phyloP scores from a whole-genome alignment of 2,888 invertebrate species.

The Drosophila testacea region DNA sequence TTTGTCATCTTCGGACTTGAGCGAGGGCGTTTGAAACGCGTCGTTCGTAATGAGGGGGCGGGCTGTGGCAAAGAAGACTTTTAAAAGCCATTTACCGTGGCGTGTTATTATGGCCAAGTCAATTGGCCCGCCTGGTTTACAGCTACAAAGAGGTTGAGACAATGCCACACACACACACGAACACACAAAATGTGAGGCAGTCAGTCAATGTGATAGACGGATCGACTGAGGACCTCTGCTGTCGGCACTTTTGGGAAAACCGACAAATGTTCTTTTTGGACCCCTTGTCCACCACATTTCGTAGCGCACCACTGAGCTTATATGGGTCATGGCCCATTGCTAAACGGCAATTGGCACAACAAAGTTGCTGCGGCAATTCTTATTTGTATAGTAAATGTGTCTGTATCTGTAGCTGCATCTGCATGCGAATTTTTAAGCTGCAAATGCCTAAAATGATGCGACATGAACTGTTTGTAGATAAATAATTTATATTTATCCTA shows the following conservation, averaged over 20 bases:
- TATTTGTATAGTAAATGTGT: neutral
- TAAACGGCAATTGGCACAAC: constrained; percentile 41
- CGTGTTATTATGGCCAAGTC: constrained; percentile 78
- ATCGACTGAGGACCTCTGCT: constrained; percentile 55
- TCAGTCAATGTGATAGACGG: constrained; percentile 80
- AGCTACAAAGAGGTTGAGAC: constrained; percentile 52
- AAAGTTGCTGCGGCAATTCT: constrained; percentile 25
- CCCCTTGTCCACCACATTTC: constrained; percentile 29
- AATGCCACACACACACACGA: constrained; percentile 28
- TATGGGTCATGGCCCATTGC: constrained; percentile 78
- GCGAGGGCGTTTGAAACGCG: constrained; percentile 76
- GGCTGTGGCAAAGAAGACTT: constrained; percentile 79
- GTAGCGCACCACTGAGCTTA: constrained; percentile 56
- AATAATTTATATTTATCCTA: too few relatives aligned
- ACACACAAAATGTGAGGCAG: constrained; percentile 74
- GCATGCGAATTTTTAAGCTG: neutral
- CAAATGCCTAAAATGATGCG: neutral
- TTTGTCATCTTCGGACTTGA: constrained; percentile 61
- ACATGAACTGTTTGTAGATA: too few relatives aligned
- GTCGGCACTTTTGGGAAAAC: constrained; percentile 66
- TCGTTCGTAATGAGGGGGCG: constrained; percentile 83
- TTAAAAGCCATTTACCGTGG: constrained; percentile 79
- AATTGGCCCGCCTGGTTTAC: constrained; percentile 69
- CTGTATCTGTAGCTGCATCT: neutral
- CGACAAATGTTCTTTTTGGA: constrained; percentile 52